These are phyloP conservation scores for Sphenopsis melanotis DNA, from an alignment of 2,797 vertebrate species.

Conservation along the genomic window DNA sequence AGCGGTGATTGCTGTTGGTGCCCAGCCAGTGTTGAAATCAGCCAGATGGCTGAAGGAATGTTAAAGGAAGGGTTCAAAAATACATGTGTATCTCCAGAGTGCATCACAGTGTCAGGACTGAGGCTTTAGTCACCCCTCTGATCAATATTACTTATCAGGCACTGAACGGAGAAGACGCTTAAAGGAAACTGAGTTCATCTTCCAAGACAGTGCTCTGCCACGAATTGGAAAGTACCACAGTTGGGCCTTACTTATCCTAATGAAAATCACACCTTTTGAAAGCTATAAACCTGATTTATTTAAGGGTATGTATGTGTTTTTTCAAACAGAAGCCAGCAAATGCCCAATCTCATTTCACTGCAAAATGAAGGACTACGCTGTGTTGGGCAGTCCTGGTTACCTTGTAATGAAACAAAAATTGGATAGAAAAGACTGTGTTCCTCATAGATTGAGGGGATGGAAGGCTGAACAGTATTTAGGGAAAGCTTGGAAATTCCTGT, in stretches of 20 bases:
- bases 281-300: not conserved
- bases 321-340: not conserved
- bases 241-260: not conserved
- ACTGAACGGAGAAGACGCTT: not conserved
- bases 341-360: not conserved
- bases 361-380: not conserved
- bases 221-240: not conserved
- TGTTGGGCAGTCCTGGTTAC: not conserved
- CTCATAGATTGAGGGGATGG: not conserved
- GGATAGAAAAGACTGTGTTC: not conserved
- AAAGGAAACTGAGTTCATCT: not conserved
- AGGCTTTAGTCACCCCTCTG: not conserved
- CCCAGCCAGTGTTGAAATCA: not conserved
- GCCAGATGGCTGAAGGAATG: not conserved
- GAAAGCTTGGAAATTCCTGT: not conserved
- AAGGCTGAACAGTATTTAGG: not conserved
- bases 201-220: not conserved
- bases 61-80: not conserved
- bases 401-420: not conserved
- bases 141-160: not conserved
- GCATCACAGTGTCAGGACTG: not conserved
- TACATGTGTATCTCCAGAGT: not conserved
- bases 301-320: not conserved
- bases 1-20: not conserved
- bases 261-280: not conserved